Evolutionary conservation across 2,888 invertebrate genomes (phyloP).

Genomic region (Pinctada fucata): DNA sequence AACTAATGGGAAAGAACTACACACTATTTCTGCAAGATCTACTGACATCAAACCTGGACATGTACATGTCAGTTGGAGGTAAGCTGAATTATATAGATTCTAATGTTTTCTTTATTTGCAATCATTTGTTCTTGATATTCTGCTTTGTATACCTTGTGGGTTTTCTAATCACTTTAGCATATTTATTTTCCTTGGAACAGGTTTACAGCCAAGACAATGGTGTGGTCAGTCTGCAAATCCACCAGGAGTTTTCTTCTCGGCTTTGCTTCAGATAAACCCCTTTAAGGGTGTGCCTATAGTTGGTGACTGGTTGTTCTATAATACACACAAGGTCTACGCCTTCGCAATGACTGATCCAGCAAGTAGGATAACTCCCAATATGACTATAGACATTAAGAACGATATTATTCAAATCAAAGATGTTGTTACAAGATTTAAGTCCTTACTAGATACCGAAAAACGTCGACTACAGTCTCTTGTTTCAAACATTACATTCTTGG

Average conservation of each 20-base stretch:
- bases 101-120: background rate
- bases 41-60: too few relatives aligned
- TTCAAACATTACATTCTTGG: background rate
- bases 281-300: conserved; percentile 45
- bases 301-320: conserved; percentile 35
- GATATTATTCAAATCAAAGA: conserved; percentile 21
- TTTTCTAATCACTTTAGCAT: too few relatives aligned
- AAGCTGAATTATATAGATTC: background rate
- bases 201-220: conserved; percentile 34
- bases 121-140: too few relatives aligned
- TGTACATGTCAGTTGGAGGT: background rate
- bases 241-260: conserved; percentile 44
- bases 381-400: conserved; percentile 5
- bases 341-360: conserved; percentile 39
- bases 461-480: background rate
- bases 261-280: conserved; percentile 37
- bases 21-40: background rate
- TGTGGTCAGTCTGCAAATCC: conserved; percentile 50
- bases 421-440: background rate
- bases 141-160: background rate
- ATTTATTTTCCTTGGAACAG: conserved; percentile 11
- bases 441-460: background rate
- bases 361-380: background rate
- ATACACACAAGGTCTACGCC: conserved; percentile 27
- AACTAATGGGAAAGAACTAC: background rate